Evolutionary conservation across 2,888 invertebrate species (phyloP).

Genomic region (Leptopilina syphax): DNA sequence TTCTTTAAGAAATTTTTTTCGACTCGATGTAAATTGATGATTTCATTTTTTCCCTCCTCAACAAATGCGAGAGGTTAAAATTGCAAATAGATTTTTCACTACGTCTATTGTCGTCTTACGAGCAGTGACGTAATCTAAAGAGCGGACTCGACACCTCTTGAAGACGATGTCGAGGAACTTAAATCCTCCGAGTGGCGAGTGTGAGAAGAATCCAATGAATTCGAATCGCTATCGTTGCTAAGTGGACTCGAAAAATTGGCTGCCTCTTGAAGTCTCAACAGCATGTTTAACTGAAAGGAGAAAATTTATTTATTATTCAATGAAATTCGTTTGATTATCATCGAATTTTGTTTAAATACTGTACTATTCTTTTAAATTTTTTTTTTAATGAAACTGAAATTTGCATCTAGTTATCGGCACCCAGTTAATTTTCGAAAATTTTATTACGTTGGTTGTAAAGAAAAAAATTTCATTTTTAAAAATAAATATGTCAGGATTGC

Average conservation of each 20-base stretch:
- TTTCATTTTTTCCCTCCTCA: neutral
- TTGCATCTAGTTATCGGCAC: too few relatives aligned
- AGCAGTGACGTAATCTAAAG: conserved; percentile 59
- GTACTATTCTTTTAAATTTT: too few relatives aligned
- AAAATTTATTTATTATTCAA: neutral
- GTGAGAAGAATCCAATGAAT: conserved; percentile 85
- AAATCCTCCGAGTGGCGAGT: conserved; percentile 73
- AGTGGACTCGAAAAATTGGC: conserved; percentile 94
- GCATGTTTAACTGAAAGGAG: conserved; percentile 89
- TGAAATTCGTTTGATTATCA: too few relatives aligned
- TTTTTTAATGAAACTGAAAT: too few relatives aligned
- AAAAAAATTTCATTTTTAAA: too few relatives aligned
- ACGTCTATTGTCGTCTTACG: conserved; percentile 45
- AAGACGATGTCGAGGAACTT: conserved; percentile 69
- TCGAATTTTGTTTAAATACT: too few relatives aligned
- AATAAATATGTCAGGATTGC: too few relatives aligned
- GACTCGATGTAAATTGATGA: conserved; percentile 42
- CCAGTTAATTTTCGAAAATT: too few relatives aligned
- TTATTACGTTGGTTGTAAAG: too few relatives aligned
- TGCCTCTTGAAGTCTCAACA: conserved; percentile 96
- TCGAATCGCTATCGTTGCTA: conserved; percentile 93
- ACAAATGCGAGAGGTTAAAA: conserved; percentile 11
- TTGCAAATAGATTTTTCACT: conserved; percentile 34
- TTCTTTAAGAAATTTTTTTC: neutral
- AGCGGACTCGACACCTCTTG: conserved; percentile 72